phyloP scores from a whole-genome alignment of 2,797 vertebrate genomes.

The Lycodopsis pacificus region DNA sequence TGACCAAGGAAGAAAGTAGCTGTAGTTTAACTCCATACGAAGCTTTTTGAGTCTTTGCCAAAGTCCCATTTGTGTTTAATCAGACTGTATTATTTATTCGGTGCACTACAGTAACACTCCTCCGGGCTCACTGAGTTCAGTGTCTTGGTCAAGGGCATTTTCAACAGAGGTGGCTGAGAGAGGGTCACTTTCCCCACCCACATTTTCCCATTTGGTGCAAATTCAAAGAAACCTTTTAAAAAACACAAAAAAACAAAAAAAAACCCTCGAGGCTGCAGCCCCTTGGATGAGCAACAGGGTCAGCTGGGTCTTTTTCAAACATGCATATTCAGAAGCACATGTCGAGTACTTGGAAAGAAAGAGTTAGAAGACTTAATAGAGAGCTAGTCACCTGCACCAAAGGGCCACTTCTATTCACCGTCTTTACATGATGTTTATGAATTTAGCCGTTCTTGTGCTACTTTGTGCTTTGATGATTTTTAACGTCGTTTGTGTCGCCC shows the following conservation, averaged over 20 bases:
- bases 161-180: slow-evolving; percentile 33
- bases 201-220: slow-evolving; percentile 44
- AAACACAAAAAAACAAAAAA: background rate
- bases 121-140: slow-evolving; percentile 47
- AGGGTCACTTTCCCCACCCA: slow-evolving; percentile 55
- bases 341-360: slow-evolving; percentile 2
- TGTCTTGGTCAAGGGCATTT: slow-evolving; percentile 62
- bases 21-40: background rate
- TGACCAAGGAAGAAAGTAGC: background rate
- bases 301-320: slow-evolving; percentile 39
- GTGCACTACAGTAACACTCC: slow-evolving; percentile 12
- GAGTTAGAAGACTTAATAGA: slow-evolving; percentile 5
- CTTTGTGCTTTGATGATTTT: slow-evolving; percentile 53
- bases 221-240: background rate
- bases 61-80: background rate
- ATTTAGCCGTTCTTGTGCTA: slow-evolving; percentile 8
- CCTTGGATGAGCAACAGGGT: slow-evolving; percentile 49
- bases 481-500: slow-evolving; percentile 53
- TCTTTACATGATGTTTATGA: slow-evolving; percentile 44
- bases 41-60: background rate
- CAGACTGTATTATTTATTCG: background rate
- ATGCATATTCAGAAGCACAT: slow-evolving; percentile 28
- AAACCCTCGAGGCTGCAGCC: slow-evolving; percentile 30
- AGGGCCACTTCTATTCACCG: slow-evolving; percentile 15
- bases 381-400: slow-evolving; percentile 19